Evolutionary conservation across 1,140 invertebrate species (phyloP), one percentile per base, ranked within the genome.

Genomic region (Glossosoma conforme): DNA sequence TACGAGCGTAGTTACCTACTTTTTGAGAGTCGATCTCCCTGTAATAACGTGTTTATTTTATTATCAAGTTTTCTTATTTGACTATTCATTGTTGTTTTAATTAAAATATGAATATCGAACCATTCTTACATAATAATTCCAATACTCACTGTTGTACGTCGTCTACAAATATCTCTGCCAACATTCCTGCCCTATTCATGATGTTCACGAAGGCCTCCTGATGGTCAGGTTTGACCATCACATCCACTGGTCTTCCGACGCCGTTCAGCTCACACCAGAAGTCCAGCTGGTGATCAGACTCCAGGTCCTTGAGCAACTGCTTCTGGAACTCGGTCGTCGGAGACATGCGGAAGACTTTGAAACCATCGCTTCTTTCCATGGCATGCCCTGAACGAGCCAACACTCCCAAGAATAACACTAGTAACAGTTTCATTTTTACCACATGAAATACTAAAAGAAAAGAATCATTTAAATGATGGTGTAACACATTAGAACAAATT

Each of bases 271-370:
- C 44, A 0, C 13, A 49, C 53, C 52, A 55, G 33, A 59, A 59
- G 40, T 52, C 49, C 9, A 22, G 32, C 1, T 24, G 2, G 14
- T 35, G 19, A 24, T 14, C 21, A 3, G 58, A 5, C 47, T 66
- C 55, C 0, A 71, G 9, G 11, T 61, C 36, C 32, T 11, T 33
- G 0, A 74, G 44, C 1, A 62, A 3, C 32, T 64, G 42, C 0
- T 68, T 3, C 17, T 74, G 67, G 10, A 62, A 33, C 0, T 55
- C n/a, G 0, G 18, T 56, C 0, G 19, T 52, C 9, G 72, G 72
- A 1, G 46, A 49, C 1, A 74, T 52, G 32, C 67, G 54, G 33
- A 63, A 73, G 1, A 75, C 70, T 48, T 69, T 66, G 48, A 68
- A 72, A n/a, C 70, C 64, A 13, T 69, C 57, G 21, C 15, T 36